phyloP scores from a whole-genome alignment of 2,113 vertebrate species.

The Crotalus horridus region DNA sequence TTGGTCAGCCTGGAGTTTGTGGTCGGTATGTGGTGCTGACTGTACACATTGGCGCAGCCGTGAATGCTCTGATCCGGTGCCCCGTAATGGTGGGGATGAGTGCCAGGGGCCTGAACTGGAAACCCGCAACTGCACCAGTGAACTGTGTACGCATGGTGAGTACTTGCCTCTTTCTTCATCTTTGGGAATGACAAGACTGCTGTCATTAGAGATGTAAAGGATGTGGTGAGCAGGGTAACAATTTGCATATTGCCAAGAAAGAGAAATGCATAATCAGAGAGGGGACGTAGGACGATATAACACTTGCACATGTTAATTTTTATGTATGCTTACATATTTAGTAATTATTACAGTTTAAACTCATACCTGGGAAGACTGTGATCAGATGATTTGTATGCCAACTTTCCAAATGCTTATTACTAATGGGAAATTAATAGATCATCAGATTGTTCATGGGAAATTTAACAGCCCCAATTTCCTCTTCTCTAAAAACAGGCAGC shows the following conservation, averaged over 20 bases:
- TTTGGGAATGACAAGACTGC: not conserved
- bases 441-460: not conserved
- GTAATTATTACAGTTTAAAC: not conserved
- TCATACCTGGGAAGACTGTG: not conserved
- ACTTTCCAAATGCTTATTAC: not conserved
- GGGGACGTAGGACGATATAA: not conserved
- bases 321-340: not conserved
- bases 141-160: conserved; percentile 95
- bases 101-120: conserved; percentile 88
- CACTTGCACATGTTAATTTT: not conserved
- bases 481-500: not conserved
- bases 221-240: not conserved
- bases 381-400: not conserved
- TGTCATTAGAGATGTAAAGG: not conserved
- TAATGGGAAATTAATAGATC: not conserved
- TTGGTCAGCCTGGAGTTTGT: conserved; percentile 96
- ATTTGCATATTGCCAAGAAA: too few species aligned
- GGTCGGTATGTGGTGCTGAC: conserved; percentile 89
- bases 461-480: not conserved
- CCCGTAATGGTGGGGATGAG: conserved; percentile 89
- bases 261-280: not conserved
- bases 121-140: conserved; percentile 93
- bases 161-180: not conserved
- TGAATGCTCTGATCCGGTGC: conserved; percentile 89
- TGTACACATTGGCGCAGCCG: conserved; percentile 95